A percentile compares a stretch with the other conserved stretches of the same genome.
Conservation (phyloP, 2,113 vertebrate genomes). For the Rhadina sibilatrix region DNA sequence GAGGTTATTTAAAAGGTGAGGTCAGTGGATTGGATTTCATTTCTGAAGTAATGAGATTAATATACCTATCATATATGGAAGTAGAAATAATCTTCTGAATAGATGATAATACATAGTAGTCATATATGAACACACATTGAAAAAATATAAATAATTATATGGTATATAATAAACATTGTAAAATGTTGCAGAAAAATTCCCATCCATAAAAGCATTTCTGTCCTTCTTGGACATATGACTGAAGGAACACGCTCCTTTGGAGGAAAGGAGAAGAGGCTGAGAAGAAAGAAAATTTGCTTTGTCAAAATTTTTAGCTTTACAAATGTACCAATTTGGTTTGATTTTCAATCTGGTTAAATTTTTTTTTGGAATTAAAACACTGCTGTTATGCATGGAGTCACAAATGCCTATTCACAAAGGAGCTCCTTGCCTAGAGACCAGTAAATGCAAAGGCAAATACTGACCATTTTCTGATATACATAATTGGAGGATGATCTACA, state of each 20-base stretch:
- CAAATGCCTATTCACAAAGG: background rate
- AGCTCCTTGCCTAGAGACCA: background rate
- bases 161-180: background rate
- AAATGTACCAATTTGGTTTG: background rate
- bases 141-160: background rate
- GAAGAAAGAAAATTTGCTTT: background rate
- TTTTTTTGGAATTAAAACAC: background rate
- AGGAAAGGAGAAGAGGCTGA: background rate
- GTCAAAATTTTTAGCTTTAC: background rate
- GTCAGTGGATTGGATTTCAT: background rate
- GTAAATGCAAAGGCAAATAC: background rate
- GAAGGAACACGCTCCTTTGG: background rate
- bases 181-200: background rate
- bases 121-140: background rate
- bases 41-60: background rate
- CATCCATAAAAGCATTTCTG: background rate
- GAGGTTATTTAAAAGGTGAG: background rate
- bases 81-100: background rate
- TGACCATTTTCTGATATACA: background rate
- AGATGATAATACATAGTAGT: background rate
- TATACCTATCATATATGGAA: background rate
- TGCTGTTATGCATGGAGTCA: accelerated
- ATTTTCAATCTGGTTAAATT: background rate
- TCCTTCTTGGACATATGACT: background rate
- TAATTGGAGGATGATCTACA: background rate